These are phyloP conservation scores for Orius laevigatus DNA, from an alignment of 1,140 invertebrate species.

Conservation along the genomic window DNA sequence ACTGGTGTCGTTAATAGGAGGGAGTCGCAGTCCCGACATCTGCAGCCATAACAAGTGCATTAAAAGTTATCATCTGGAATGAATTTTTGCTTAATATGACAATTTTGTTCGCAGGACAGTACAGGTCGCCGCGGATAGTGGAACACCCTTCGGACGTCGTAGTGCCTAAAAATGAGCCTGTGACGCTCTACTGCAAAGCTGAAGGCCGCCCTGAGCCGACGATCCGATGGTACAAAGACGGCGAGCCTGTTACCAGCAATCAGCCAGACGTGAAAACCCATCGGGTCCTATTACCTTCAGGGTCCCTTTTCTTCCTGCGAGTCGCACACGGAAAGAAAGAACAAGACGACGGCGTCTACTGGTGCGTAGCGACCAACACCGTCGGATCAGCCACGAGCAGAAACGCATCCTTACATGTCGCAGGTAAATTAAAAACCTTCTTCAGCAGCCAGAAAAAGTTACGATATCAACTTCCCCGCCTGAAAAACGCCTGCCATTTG, in stretches of 20 bases:
- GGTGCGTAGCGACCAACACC: conserved; percentile 71
- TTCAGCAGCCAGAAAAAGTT: no score
- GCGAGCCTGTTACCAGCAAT: conserved; percentile 44
- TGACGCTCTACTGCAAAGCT: conserved; percentile 78
- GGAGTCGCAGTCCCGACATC: no score
- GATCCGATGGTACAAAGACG: conserved; percentile 81
- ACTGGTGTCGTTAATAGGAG: no score
- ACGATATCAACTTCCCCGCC: no score
- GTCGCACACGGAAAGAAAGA: conserved; percentile 66
- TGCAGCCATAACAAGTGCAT: no score
- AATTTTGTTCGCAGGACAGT: conserved; percentile 19
- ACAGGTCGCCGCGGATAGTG: conserved; percentile 20
- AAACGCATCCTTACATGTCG: conserved; percentile 5
- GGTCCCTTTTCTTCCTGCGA: conserved; percentile 33
- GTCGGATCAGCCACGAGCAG: conserved; percentile 59
- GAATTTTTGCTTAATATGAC: no score
- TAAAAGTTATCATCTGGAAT: no score
- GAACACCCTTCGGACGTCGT: conserved; percentile 21
- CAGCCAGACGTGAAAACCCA: conserved; percentile 17
- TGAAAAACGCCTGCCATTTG: no score
- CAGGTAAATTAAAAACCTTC: conserved; percentile 24
- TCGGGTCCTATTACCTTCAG: conserved; percentile 20
- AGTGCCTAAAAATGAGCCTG: conserved; percentile 77
- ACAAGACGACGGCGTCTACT: conserved; percentile 71
- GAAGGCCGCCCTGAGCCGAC: conserved; percentile 82